phyloP scores from a whole-genome alignment of 2,113 vertebrate genomes.

The Anarrhichthys ocellatus region DNA sequence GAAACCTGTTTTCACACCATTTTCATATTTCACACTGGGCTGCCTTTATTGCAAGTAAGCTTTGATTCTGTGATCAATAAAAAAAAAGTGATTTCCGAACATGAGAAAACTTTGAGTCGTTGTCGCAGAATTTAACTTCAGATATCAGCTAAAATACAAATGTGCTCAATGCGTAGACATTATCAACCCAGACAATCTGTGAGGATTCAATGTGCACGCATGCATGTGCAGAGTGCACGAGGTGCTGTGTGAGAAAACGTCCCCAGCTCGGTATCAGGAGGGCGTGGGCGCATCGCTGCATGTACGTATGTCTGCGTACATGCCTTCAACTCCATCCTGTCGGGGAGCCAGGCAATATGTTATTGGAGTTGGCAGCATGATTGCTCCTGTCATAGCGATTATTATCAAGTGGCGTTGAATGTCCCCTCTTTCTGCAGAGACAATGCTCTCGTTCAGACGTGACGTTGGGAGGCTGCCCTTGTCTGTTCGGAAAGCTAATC shows the following conservation, averaged over 20 bases:
- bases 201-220: not conserved
- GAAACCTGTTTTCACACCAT: slow-evolving; percentile 6
- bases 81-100: not conserved
- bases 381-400: slow-evolving; percentile 51
- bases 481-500: slow-evolving; percentile 20
- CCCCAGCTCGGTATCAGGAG: not conserved
- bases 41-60: not conserved
- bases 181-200: not conserved
- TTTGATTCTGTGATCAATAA: not conserved
- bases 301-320: not conserved
- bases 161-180: not conserved
- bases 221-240: not conserved
- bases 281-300: not conserved
- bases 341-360: not conserved
- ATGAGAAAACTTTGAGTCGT: not conserved
- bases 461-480: slow-evolving; percentile 3
- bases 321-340: not conserved
- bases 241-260: not conserved
- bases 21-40: not conserved
- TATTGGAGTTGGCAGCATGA: slow-evolving; percentile 62
- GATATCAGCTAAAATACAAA: not conserved
- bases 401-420: slow-evolving; percentile 22
- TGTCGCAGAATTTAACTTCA: not conserved
- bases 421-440: slow-evolving; percentile 18
- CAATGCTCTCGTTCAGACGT: not conserved